Evolutionary conservation across 2,888 invertebrate genomes (phyloP).

Genomic region (Chironomus tentans): DNA sequence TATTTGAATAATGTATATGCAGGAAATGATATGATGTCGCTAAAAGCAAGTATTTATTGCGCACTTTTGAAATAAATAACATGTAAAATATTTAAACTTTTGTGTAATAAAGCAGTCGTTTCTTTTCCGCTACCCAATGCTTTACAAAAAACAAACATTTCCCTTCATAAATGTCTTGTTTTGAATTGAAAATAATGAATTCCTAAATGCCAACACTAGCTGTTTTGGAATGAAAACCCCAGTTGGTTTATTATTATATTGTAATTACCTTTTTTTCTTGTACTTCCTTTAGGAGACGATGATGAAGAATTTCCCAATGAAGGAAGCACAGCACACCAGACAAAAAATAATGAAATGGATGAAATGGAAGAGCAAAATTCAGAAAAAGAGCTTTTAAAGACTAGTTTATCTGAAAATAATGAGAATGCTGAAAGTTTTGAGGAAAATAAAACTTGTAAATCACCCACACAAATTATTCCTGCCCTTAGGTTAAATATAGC

Average conservation of each 20-base stretch:
- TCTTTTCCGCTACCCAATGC: background rate
- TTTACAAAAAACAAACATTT: background rate
- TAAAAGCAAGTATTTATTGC: background rate
- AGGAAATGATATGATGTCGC: constrained; percentile 8
- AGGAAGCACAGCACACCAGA: background rate
- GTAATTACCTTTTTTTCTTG: background rate
- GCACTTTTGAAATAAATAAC: background rate
- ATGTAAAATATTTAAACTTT: background rate
- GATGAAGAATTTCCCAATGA: constrained; percentile 18
- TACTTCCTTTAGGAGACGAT: constrained; percentile 4
- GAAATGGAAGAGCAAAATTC: background rate
- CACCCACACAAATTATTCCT: constrained; percentile 44
- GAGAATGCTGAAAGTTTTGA: background rate
- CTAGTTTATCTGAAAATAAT: constrained; percentile 38
- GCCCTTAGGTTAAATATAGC: constrained; percentile 67
- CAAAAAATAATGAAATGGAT: background rate
- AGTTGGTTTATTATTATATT: too few relatives aligned
- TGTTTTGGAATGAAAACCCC: too few relatives aligned
- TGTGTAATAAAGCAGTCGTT: background rate
- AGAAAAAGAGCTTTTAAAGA: background rate
- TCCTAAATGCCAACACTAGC: too few relatives aligned
- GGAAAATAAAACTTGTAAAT: constrained; percentile 31
- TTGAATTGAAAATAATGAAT: background rate
- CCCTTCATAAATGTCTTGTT: background rate
- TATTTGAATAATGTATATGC: background rate